phyloP scores from a whole-genome alignment of 2,113 vertebrate genomes.

The Crotalus helleri region DNA sequence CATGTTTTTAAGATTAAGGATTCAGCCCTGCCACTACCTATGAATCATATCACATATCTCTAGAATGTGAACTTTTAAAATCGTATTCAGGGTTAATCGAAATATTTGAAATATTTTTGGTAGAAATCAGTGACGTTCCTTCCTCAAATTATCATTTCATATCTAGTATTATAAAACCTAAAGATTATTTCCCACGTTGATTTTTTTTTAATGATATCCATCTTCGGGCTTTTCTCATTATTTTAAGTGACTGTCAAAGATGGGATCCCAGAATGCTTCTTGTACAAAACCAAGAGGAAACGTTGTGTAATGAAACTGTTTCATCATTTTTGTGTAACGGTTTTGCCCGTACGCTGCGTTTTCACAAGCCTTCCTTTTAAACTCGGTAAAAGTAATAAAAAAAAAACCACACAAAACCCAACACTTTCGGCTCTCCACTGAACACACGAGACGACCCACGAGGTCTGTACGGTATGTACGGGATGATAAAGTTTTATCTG shows the following conservation, averaged over 20 bases:
- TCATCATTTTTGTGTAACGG: not conserved
- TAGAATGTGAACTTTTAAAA: no score
- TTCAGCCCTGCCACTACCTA: not conserved
- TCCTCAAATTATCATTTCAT: not conserved
- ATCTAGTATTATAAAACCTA: not conserved
- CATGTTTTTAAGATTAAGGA: no score
- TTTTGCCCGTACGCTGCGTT: not conserved
- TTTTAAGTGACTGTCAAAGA: not conserved
- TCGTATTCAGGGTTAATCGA: not conserved
- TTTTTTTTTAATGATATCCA: not conserved
- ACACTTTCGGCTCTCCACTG: not conserved
- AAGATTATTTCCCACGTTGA: not conserved
- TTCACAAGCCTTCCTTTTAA: not conserved
- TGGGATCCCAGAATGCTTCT: not conserved
- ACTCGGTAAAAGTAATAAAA: not conserved
- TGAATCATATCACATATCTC: not conserved
- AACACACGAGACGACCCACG: not conserved
- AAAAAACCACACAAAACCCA: not conserved
- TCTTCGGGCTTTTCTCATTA: not conserved
- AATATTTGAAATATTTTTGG: not conserved
- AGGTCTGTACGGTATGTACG: not conserved
- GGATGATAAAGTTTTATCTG: not conserved
- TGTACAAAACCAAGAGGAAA: not conserved
- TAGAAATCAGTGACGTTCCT: no score
- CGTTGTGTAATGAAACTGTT: not conserved